Evolutionary conservation across 2,888 invertebrate species (phyloP).

Genomic region (Lasioglossum zephyrum): DNA sequence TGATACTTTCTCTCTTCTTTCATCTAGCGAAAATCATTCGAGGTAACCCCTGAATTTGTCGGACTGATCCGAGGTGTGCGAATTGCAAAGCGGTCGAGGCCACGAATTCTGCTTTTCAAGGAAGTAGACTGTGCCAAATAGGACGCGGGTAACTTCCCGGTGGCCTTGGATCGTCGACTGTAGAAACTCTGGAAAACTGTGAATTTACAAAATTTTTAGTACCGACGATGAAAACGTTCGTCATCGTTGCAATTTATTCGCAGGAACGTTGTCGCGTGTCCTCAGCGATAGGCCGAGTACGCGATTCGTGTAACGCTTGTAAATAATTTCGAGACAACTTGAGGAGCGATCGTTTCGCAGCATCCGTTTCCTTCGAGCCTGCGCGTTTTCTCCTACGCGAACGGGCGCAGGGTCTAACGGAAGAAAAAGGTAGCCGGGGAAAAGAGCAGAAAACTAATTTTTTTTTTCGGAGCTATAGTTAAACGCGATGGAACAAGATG

Average conservation of each 20-base stretch:
- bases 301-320: conserved; percentile 43
- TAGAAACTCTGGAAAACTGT: not conserved
- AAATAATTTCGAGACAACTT: conserved; percentile 59
- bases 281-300: conserved; percentile 18
- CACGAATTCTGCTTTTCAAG: not conserved
- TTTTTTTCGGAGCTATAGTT: conserved; percentile 61
- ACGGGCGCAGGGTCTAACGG: not conserved
- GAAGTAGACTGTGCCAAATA: conserved; percentile 1
- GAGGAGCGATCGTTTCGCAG: conserved; percentile 45
- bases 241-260: not conserved
- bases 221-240: not conserved
- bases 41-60: not conserved
- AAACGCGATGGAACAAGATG: conserved; percentile 75
- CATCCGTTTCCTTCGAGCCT: conserved; percentile 42
- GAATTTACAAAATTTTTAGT: not conserved
- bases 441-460: not conserved
- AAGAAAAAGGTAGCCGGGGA: not conserved
- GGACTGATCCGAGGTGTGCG: not conserved
- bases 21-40: not conserved
- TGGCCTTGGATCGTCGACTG: not conserved
- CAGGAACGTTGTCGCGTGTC: conserved; percentile 4
- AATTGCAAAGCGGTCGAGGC: not conserved
- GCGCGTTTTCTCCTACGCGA: conserved; percentile 43
- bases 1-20: not conserved
- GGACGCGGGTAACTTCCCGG: not conserved